Conservation (phyloP, 2,113 vertebrate species). For the Panurus biarmicus region DNA sequence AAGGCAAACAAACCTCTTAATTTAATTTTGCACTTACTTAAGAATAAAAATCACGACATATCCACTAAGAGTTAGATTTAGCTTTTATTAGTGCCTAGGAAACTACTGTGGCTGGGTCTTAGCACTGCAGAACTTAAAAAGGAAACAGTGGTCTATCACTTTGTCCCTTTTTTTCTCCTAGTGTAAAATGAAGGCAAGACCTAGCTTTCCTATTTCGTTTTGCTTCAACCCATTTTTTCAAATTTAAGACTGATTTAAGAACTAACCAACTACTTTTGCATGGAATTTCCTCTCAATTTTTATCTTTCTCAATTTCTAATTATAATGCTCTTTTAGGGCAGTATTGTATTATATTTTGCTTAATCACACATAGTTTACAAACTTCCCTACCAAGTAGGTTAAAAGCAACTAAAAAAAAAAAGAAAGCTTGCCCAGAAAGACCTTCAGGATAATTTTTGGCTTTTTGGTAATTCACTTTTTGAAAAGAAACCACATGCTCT, state of each 20-base stretch:
- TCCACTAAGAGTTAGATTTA: not conserved
- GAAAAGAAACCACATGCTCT: not conserved
- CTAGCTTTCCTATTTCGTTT: not conserved
- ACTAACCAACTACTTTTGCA: not conserved
- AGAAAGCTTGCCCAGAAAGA: not conserved
- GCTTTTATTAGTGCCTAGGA: not conserved
- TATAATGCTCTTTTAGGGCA: not conserved
- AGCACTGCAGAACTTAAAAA: not conserved
- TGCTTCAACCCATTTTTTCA: not conserved
- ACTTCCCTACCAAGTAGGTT: not conserved
- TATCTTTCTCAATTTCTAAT: not conserved
- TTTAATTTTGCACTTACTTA: not conserved
- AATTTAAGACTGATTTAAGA: not conserved
- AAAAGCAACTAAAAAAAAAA: not conserved
- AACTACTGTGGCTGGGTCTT: not conserved
- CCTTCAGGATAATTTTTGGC: not conserved
- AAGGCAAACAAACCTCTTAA: not conserved
- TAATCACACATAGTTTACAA: not conserved
- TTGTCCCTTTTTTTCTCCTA: not conserved
- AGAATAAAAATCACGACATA: not conserved
- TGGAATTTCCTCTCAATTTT: not conserved
- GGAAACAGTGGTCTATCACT: not conserved
- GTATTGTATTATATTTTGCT: not conserved
- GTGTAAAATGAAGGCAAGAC: not conserved
- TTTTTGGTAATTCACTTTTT: not conserved